phyloP scores from a whole-genome alignment of 2,888 invertebrate species.

The Tipula lateralis region DNA sequence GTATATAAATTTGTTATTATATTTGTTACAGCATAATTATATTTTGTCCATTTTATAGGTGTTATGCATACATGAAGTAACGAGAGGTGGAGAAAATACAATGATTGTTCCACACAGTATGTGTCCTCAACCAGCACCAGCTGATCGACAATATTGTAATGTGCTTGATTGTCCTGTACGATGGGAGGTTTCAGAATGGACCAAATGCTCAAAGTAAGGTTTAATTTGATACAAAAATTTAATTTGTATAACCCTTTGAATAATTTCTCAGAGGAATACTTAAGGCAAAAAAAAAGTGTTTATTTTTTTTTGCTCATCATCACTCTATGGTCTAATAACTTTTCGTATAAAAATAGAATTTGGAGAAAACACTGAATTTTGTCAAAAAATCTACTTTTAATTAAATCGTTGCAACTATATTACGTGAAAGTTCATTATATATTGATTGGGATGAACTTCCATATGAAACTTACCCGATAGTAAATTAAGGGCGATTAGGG shows the following conservation, averaged over 20 bases:
- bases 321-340: too few species aligned
- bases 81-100: slow-evolving; percentile 80
- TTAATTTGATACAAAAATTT: neutral
- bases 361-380: too few species aligned
- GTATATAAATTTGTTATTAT: slow-evolving; percentile 52
- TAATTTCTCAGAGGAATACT: neutral
- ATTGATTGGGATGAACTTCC: too few species aligned
- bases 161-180: slow-evolving; percentile 86
- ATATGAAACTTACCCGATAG: too few species aligned
- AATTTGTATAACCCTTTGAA: neutral
- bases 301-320: too few species aligned
- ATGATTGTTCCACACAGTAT: slow-evolving; percentile 89
- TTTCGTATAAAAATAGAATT: too few species aligned
- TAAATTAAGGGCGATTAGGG: too few species aligned
- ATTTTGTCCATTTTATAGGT: slow-evolving; percentile 37
- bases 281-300: neutral
- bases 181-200: slow-evolving; percentile 87
- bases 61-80: slow-evolving; percentile 59
- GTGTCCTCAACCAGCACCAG: slow-evolving; percentile 84
- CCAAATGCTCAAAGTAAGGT: slow-evolving; percentile 73
- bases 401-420: too few species aligned
- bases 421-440: too few species aligned
- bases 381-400: too few species aligned
- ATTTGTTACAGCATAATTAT: neutral
- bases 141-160: slow-evolving; percentile 86